Evolutionary conservation across 1,140 invertebrate genomes (phyloP).

Genomic region (Drosophila lacertosa): DNA sequence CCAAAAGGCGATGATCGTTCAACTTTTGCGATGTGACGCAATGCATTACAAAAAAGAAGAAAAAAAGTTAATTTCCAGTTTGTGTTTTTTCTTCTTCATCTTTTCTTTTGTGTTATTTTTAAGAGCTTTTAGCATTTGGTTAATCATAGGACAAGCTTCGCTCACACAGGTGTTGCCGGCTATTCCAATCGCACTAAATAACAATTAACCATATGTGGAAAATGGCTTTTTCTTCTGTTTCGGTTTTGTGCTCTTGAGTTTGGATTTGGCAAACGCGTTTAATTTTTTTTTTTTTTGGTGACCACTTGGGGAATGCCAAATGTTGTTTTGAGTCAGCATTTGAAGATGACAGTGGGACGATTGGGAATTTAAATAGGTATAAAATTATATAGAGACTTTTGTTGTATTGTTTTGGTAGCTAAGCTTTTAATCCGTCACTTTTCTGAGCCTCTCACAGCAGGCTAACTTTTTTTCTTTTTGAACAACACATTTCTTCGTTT

Average conservation of each 20-base stretch:
- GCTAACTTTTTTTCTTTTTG: constrained; percentile 1
- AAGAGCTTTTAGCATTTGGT: constrained; percentile 23
- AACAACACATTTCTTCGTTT: constrained; percentile 1
- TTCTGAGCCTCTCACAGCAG: not conserved
- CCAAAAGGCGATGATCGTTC: constrained; percentile 14
- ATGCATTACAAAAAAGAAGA: constrained; percentile 28
- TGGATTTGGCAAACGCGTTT: constrained; percentile 61
- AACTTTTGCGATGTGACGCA: constrained; percentile 51
- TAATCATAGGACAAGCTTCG: constrained; percentile 50
- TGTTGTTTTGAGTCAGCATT: constrained; percentile 41
- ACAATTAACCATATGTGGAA: constrained; percentile 68
- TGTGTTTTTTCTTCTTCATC: not conserved
- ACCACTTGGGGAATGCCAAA: constrained; percentile 51
- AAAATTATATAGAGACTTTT: no score
- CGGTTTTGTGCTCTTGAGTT: constrained; percentile 12
- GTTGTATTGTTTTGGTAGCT: no score
- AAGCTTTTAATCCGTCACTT: not conserved
- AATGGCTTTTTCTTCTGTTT: constrained; percentile 22
- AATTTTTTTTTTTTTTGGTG: constrained; percentile 38
- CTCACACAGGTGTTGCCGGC: constrained; percentile 66
- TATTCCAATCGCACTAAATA: constrained; percentile 66
- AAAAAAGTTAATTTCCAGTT: constrained; percentile 24
- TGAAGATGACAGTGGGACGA: constrained; percentile 31
- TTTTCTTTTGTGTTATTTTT: not conserved
- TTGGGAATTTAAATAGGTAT: not conserved